Conservation (phyloP, 2,113 vertebrate genomes). For the Eleginops maclovinus region DNA sequence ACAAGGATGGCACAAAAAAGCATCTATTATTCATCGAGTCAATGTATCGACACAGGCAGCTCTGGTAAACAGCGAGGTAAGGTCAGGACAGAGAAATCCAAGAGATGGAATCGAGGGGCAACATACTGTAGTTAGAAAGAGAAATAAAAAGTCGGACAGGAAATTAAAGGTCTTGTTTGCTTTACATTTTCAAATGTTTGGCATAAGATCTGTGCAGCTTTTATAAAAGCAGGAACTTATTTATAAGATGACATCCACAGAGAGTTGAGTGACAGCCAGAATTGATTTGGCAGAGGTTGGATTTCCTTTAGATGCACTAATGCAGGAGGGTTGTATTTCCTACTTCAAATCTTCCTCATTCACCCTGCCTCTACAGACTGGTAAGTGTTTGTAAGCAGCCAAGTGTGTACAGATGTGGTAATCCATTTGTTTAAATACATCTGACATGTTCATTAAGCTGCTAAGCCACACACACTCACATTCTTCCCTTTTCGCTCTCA, state of each 20-base stretch:
- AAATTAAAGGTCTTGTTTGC: background rate
- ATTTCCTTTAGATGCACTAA: slow-evolving; percentile 25
- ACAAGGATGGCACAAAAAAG: slow-evolving; percentile 37
- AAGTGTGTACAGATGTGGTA: slow-evolving; percentile 73
- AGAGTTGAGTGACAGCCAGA: slow-evolving; percentile 23
- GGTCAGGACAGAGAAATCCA: slow-evolving; percentile 34
- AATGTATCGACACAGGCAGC: slow-evolving; percentile 62
- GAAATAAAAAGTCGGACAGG: slow-evolving; percentile 10
- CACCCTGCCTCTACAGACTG: slow-evolving; percentile 23
- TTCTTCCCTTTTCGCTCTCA: slow-evolving; percentile 64
- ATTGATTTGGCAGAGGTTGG: slow-evolving; percentile 11
- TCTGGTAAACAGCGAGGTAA: slow-evolving; percentile 22
- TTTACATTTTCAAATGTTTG: slow-evolving; percentile 4
- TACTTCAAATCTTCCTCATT: slow-evolving; percentile 8
- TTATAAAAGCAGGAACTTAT: slow-evolving; percentile 13
- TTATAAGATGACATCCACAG: background rate
- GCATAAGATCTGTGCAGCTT: background rate
- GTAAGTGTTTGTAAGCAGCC: slow-evolving; percentile 50
- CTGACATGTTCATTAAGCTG: slow-evolving; percentile 80
- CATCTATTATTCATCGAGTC: slow-evolving; percentile 68
- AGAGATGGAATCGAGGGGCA: slow-evolving; percentile 36
- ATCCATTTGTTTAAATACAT: slow-evolving; percentile 82
- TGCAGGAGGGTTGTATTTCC: slow-evolving; percentile 15
- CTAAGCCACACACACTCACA: slow-evolving; percentile 75
- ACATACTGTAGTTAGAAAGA: background rate